A percentile compares a stretch with the other conserved stretches of the same genome.
phyloP scores from a whole-genome alignment of 1,140 invertebrate species.

The Lasioglossum baleicum region DNA sequence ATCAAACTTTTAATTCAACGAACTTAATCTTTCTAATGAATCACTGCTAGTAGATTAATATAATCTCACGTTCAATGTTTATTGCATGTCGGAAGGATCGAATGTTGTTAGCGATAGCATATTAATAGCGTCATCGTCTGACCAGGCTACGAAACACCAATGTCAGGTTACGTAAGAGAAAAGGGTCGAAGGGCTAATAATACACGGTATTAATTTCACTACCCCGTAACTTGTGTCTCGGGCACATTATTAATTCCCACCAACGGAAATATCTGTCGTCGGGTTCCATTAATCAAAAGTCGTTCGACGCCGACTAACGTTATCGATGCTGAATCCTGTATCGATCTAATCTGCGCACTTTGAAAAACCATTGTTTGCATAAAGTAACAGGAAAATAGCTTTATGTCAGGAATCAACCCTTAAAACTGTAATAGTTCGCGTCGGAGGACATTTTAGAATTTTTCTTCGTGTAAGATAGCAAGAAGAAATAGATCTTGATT shows the following conservation, averaged over 20 bases:
- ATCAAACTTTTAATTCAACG: no score
- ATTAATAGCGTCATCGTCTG: conserved; percentile 9
- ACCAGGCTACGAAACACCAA: conserved; percentile 1
- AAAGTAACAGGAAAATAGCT: no score
- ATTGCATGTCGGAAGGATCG: background rate
- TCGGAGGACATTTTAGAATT: no score
- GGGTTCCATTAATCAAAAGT: conserved; percentile 33
- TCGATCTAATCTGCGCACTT: background rate
- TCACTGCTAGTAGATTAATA: no score
- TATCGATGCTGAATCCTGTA: conserved; percentile 9
- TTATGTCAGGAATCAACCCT: no score
- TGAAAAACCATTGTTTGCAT: no score
- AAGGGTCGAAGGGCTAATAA: conserved; percentile 34
- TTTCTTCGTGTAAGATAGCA: no score
- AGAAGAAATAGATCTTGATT: no score
- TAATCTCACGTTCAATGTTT: background rate
- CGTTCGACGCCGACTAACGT: conserved; percentile 23
- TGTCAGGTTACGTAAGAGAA: conserved; percentile 25
- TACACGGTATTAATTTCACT: conserved; percentile 26
- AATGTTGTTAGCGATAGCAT: background rate
- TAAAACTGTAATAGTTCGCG: no score
- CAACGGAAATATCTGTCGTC: background rate
- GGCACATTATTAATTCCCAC: conserved; percentile 18
- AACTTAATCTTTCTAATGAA: no score
- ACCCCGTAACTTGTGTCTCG: background rate